Evolutionary conservation across 2,797 vertebrate species (phyloP).

Genomic region (Mycteria americana): DNA sequence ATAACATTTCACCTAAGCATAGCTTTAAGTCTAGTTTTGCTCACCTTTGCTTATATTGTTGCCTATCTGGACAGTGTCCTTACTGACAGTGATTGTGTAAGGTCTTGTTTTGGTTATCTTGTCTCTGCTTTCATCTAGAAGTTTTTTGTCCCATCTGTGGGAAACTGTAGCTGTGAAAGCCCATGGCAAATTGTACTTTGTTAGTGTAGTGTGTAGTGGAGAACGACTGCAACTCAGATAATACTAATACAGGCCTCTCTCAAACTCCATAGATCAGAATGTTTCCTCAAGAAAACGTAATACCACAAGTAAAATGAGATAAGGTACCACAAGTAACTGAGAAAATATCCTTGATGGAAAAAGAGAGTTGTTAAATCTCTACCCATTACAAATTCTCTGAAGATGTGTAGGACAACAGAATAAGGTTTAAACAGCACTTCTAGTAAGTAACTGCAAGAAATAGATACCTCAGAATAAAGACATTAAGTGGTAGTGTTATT

Average conservation of each 20-base stretch:
- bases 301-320: not conserved
- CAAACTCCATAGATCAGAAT: not conserved
- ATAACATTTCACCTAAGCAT: not conserved
- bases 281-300: not conserved
- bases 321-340: not conserved
- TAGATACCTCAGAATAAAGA: not conserved
- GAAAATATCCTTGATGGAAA: not conserved
- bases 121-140: not conserved
- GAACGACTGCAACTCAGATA: not conserved
- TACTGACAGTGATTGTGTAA: not conserved
- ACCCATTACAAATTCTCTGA: not conserved
- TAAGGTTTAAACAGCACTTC: slow-evolving; percentile 13
- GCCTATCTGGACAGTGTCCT: not conserved
- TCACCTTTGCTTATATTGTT: not conserved
- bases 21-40: not conserved
- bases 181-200: not conserved
- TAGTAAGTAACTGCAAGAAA: not conserved
- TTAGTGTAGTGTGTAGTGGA: not conserved
- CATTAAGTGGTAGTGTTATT: not conserved
- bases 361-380: not conserved
- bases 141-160: not conserved
- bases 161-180: not conserved
- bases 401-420: not conserved
- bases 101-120: not conserved
- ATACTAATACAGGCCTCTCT: not conserved